phyloP scores from a whole-genome alignment of 2,797 vertebrate genomes.

The Pipistrellus pygmaeus region DNA sequence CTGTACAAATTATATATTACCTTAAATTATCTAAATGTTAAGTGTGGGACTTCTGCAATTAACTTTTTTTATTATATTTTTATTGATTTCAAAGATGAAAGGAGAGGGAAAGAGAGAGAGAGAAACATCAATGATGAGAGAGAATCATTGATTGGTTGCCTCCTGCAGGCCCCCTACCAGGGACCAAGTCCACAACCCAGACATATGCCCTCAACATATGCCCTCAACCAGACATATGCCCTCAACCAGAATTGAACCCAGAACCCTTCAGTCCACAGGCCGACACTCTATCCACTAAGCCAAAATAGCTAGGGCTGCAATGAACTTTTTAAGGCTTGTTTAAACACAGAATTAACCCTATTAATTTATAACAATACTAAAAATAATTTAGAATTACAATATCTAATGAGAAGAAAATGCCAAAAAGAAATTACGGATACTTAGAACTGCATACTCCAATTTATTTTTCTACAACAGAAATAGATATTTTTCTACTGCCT shows the following conservation, averaged over 20 bases:
- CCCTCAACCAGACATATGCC: no score
- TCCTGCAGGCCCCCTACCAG: no score
- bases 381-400: slow-evolving; percentile 50
- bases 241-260: no score
- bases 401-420: background rate
- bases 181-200: no score
- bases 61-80: background rate
- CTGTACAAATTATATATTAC: background rate
- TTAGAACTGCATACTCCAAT: background rate
- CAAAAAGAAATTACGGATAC: background rate
- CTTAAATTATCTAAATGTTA: slow-evolving; percentile 42
- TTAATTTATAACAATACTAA: background rate
- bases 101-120: no score
- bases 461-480: slow-evolving; percentile 34
- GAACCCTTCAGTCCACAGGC: background rate
- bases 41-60: slow-evolving; percentile 19
- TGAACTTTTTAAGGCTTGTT: slow-evolving; percentile 41
- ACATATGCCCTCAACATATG: no score
- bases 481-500: background rate
- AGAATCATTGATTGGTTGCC: no score
- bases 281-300: background rate
- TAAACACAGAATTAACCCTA: background rate
- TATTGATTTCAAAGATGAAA: no score
- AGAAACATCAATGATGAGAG: no score
- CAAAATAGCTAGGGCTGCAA: background rate